Evolutionary conservation across 1,140 invertebrate genomes (phyloP), one percentile per base, ranked within the genome.

Genomic region (Bombus sibiricus): DNA sequence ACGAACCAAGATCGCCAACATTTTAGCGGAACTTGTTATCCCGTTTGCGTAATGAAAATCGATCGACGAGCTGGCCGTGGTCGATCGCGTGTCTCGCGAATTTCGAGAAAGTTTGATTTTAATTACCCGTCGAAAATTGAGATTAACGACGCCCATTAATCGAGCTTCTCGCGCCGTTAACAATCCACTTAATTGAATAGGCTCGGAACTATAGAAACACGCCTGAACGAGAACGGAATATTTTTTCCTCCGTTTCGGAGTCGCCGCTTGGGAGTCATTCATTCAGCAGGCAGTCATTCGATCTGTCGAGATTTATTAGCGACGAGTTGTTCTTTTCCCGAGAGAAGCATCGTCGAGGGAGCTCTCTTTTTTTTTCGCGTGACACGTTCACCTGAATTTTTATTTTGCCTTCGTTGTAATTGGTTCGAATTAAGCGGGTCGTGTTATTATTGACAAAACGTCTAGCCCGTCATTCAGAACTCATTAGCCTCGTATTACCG

Each of bases 1-100:
- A 43, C 62, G 84, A 86, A 86, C 79, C 57, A 34, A 53, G 18
- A 62, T 68, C 39, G 79, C 57, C 43, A 57, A 74, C 43, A 59
- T 82, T 76, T 76, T 47, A 82, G 9, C 72, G 69, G 47, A 82
- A 86, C 81, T 78, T 22, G 78, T 84, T 78, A 75, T 57, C 66
- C 69, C 74, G 39, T 84, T 62, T 62, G 66, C 69, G 80, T 73
- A 71, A 84, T 74, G 53, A 57, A 34, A 53, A 86, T 81, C 80
- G 83, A 84, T 84, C 53, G 39, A 8, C 12, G 22, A 25, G 39
- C 32, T 53, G 34, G 25, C 15, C 25, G 25, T 5, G n/a, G 34
- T 41, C 2, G 39, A 71, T 76, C 59, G 64, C 83, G 83, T 62
- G 83, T 25, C 53, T 43, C 66, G 66, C n/a, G 53, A 18, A 77